Base-by-base conservation (phyloP, 1,140 invertebrate genomes). In the Goniozus legneri region DNA sequence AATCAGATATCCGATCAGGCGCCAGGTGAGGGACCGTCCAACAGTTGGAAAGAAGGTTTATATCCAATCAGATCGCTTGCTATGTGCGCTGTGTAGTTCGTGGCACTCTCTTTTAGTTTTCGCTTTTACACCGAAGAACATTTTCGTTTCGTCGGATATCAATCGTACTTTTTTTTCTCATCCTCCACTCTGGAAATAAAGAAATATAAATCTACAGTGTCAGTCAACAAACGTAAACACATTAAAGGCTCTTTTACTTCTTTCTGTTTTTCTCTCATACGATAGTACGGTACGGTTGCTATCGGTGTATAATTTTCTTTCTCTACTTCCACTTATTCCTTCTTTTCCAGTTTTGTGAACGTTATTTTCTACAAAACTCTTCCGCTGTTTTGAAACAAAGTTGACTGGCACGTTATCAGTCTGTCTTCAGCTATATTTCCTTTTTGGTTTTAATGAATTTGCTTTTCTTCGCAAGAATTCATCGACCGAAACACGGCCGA, bases 1-100 rank as follows among this genome's bases (percentile, higher is more conserved):
- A 94, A 94, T 82, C 92, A 95, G 82, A 95, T 95, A 80, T 89
- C 89, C 67, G 91, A 92, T 82, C 88, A 91, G 81, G 87, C 88
- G 77, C 87, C 88, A 88, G 89, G 89, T 92, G 87, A 91, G 88
- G 81, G 81, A 80, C 83, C 82, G 79, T 84, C 83, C 82, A 81
- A 83, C 83, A 85, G 84, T 85, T 87, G 85, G 85, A 86, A 85
- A 81, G 84, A 88, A 87, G 85, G 84, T 87, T 87, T 85, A 86
- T 85, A 85, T 85, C 83, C 80, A 83, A 80, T 77, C 75, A 77
- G 72, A 77, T 77, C 71, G 75, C 75, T 77, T 77, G 73, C 75
- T 76, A 73, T 76, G 73, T 76, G 73, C 72, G 72, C 72, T 75
- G 71, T 77, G 72, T 75, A 75, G 72, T 77, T 75, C 68, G 72